phyloP scores from a whole-genome alignment of 2,888 invertebrate species.

The Prosopocoilus inquinatus region DNA sequence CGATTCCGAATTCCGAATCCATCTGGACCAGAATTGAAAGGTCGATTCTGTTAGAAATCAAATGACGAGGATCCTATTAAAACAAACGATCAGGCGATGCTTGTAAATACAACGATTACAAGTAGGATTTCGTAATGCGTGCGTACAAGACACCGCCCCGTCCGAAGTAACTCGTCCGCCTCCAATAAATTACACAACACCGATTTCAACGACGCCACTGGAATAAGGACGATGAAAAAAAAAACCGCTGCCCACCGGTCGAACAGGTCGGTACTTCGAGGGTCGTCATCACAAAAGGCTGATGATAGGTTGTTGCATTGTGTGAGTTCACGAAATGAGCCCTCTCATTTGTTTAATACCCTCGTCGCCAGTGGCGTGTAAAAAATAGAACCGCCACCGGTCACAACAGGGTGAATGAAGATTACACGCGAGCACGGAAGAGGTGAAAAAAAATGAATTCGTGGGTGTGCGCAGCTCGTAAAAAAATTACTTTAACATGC shows the following conservation, averaged over 20 bases:
- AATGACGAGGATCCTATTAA: too few species aligned
- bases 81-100: too few species aligned
- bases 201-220: conserved; percentile 2
- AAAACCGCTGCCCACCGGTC: conserved; percentile 18
- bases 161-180: too few species aligned
- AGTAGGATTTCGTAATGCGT: too few species aligned
- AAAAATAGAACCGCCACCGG: conserved; percentile 1
- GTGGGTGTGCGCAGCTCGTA: background rate
- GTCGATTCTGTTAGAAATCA: too few species aligned
- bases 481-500: background rate
- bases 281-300: conserved; percentile 22
- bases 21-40: too few species aligned
- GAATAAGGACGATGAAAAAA: background rate
- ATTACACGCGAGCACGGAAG: background rate
- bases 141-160: too few species aligned
- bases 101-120: too few species aligned
- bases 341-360: conserved; percentile 27
- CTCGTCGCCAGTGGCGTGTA: background rate
- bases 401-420: background rate
- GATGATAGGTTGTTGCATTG: conserved; percentile 28
- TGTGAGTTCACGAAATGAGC: conserved; percentile 28
- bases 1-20: too few species aligned
- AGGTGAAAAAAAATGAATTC: background rate
- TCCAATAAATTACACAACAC: background rate
- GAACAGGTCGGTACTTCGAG: conserved; percentile 22